Base-by-base conservation (phyloP, 2,113 vertebrate species). In the Leptodactylus fuscus region DNA sequence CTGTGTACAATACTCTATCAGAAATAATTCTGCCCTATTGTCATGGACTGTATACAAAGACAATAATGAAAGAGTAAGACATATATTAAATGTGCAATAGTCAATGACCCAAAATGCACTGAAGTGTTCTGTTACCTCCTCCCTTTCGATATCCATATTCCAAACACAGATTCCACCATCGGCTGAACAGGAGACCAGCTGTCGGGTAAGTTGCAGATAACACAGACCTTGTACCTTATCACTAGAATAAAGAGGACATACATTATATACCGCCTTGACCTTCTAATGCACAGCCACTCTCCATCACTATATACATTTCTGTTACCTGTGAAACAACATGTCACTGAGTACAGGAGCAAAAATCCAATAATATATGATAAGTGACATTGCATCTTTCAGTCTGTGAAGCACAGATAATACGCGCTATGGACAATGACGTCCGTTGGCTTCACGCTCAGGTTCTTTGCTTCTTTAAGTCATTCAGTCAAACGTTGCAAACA, bases 161-260 rank as follows among this genome's bases (percentile, higher is more conserved):
- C 98, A 99, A 88, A 99, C 96, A 0, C 96, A 96, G n/a, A 99
- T 97, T 13, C 95, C 96, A 0, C 98, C 98, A 48, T 99, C 98
- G 0, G 95, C 95, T 5, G 97, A 97, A 86, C 98, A 99, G 2
- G 98, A 98, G 60, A 99, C 87, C 34, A 99, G 87, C 93, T 99
- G 98, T 74, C 96, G 90, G 0, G 97, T 96, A 88, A 97, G 88
- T 81, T 97, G 97, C 16, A 99, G 90, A 90, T 97, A 99, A 38
- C 96, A 94, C 86, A 99, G 71, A 4, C 97, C 93, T 93, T 99
- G 98, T 27, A 99, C 97, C 15, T 95, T 95, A 90, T 99, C 97
- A 84, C 98, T 99, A 92, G 0, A 11, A 89, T 88, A 65, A 27
- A 46, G 41, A 76, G 12, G 20, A 24, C 18, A 74, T 2, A 24